phyloP scores from a whole-genome alignment of 2,888 invertebrate species.

The Globia sparganii region DNA sequence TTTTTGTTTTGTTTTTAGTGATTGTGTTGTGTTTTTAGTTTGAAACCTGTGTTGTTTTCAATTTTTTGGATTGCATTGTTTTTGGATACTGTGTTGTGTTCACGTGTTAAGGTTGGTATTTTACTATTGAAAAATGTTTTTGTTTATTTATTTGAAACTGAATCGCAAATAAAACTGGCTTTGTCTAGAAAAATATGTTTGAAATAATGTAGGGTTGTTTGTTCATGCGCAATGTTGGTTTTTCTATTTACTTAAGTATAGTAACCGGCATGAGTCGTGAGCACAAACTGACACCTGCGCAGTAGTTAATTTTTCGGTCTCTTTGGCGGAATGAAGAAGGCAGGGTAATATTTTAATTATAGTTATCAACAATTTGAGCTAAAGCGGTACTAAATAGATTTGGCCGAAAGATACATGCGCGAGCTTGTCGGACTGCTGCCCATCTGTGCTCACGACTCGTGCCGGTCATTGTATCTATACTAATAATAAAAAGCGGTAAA shows the following conservation, averaged over 20 bases:
- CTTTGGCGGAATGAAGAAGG: too few relatives aligned
- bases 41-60: slow-evolving; percentile 40
- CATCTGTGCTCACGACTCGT: too few relatives aligned
- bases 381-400: too few relatives aligned
- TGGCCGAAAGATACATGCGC: too few relatives aligned
- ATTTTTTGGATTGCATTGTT: slow-evolving; percentile 62
- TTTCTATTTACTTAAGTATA: too few relatives aligned
- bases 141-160: slow-evolving; percentile 2
- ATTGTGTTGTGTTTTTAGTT: slow-evolving; percentile 41
- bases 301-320: too few relatives aligned
- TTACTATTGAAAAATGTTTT: slow-evolving; percentile 13
- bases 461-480: too few relatives aligned
- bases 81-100: slow-evolving; percentile 46
- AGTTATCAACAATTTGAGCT: too few relatives aligned
- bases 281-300: too few relatives aligned
- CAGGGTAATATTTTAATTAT: too few relatives aligned
- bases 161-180: neutral
- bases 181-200: neutral
- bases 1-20: slow-evolving; percentile 52
- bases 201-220: neutral
- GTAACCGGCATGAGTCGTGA: too few relatives aligned
- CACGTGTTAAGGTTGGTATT: slow-evolving; percentile 57
- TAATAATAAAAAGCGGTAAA: neutral
- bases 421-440: too few relatives aligned
- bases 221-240: neutral